phyloP scores from a whole-genome alignment of 1,140 invertebrate species.

The Drosophila virilis region DNA sequence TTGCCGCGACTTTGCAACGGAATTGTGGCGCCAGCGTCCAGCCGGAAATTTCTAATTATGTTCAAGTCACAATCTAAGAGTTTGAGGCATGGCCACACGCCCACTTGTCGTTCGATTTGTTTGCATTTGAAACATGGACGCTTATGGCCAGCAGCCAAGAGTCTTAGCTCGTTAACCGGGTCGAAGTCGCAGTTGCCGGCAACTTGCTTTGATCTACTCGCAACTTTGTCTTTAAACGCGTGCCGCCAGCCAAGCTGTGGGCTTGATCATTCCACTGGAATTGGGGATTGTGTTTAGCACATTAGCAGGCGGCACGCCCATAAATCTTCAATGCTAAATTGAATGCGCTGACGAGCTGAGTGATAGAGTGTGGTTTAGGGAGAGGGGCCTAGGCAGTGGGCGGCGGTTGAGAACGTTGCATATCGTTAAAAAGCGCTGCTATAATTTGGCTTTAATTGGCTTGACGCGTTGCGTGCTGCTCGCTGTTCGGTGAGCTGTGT shows the following conservation, averaged over 20 bases:
- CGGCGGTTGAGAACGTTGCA: constrained; percentile 48
- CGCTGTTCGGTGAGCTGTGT: constrained; percentile 46
- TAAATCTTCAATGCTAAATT: constrained; percentile 71
- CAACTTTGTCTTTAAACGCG: constrained; percentile 59
- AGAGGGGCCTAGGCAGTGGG: background rate
- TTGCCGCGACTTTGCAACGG: constrained; percentile 40
- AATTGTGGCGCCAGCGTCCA: constrained; percentile 60
- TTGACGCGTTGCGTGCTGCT: constrained; percentile 71
- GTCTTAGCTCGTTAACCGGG: constrained; percentile 61
- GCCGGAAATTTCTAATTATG: constrained; percentile 54
- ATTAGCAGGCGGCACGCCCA: constrained; percentile 56
- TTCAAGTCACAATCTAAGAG: constrained; percentile 35
- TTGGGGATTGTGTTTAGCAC: constrained; percentile 39
- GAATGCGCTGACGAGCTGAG: constrained; percentile 51
- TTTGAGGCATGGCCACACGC: constrained; percentile 50
- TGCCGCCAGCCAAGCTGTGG: constrained; percentile 56
- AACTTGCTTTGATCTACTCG: constrained; percentile 63
- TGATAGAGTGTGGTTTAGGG: constrained; percentile 24
- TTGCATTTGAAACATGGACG: constrained; percentile 31
- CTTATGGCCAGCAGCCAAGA: constrained; percentile 48
- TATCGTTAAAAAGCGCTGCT: constrained; percentile 75
- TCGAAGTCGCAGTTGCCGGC: constrained; percentile 53
- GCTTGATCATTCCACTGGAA: constrained; percentile 41
- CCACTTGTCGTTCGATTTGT: constrained; percentile 64
- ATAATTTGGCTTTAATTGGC: constrained; percentile 79